phyloP scores from a whole-genome alignment of 2,113 vertebrate species.

The Polypterus bichir region DNA sequence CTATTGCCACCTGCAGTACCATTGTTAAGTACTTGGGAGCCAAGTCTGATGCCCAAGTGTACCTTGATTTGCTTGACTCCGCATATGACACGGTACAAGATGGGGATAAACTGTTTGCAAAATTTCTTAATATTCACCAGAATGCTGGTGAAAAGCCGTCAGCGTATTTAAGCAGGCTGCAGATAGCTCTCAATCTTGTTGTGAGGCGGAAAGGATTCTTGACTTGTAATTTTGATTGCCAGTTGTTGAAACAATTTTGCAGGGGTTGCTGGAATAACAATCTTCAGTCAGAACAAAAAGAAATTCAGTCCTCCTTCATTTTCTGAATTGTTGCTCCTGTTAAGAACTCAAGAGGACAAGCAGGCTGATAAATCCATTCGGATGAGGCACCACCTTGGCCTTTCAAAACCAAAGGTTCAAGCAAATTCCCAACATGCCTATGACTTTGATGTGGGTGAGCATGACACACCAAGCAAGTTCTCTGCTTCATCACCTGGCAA shows the following conservation, averaged over 20 bases:
- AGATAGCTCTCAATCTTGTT: conserved; percentile 16
- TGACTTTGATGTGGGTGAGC: conserved; percentile 2
- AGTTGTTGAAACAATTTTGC: conserved; percentile 15
- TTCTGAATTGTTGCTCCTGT: conserved; percentile 9
- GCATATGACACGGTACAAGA: conserved; percentile 11
- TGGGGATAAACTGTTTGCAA: conserved; percentile 6
- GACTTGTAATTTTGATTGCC: conserved; percentile 8
- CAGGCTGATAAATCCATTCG: conserved; percentile 4
- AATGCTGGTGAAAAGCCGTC: conserved; percentile 27
- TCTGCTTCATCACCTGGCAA: background rate
- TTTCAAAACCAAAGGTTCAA: conserved; percentile 1
- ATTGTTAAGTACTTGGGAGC: conserved; percentile 32
- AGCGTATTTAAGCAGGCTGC: conserved; percentile 30
- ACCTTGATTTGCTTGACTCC: conserved; percentile 31
- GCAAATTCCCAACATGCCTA: conserved; percentile 11
- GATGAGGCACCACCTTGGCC: conserved; percentile 17
- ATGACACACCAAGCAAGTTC: background rate
- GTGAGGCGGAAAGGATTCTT: conserved; percentile 29
- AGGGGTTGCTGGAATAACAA: conserved; percentile 13
- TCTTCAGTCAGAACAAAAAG: conserved; percentile 9
- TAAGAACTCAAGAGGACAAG: conserved; percentile 16
- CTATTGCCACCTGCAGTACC: conserved; percentile 26
- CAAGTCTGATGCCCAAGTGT: conserved; percentile 38
- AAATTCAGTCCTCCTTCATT: conserved; percentile 11
- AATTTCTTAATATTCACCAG: conserved; percentile 17